Evolutionary conservation across 1,140 invertebrate species (phyloP).

Genomic region (Tetraneura akinire): DNA sequence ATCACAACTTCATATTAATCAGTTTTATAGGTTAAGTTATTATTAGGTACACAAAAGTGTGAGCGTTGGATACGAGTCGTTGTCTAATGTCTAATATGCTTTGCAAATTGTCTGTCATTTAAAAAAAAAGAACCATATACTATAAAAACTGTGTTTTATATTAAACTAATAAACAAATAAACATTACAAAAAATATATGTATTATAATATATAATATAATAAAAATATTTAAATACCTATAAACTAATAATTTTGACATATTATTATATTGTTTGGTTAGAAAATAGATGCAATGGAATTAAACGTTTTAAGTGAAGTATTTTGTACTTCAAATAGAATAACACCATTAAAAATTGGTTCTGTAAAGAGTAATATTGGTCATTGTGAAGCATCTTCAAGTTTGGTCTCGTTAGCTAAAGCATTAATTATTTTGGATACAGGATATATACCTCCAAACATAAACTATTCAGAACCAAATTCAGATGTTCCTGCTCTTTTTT

Average conservation of each 20-base stretch:
- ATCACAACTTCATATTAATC: no score
- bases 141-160: no score
- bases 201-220: no score
- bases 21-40: no score
- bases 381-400: conserved; percentile 71
- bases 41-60: no score
- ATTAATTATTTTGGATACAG: conserved; percentile 54
- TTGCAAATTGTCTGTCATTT: no score
- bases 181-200: neutral
- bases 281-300: conserved; percentile 54
- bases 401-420: conserved; percentile 66
- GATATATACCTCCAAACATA: conserved; percentile 56
- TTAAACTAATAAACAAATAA: no score
- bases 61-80: no score
- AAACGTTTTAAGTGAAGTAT: conserved; percentile 53
- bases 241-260: no score
- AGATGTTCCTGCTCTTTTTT: conserved; percentile 63
- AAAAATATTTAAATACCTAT: neutral
- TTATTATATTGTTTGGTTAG: conserved; percentile 35
- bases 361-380: conserved; percentile 77
- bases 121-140: no score
- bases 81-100: no score
- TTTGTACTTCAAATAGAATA: conserved; percentile 53
- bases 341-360: conserved; percentile 72
- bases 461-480: conserved; percentile 57